Evolutionary conservation across 2,888 invertebrate genomes (phyloP).

Genomic region (Agonopterix subpropinquella): DNA sequence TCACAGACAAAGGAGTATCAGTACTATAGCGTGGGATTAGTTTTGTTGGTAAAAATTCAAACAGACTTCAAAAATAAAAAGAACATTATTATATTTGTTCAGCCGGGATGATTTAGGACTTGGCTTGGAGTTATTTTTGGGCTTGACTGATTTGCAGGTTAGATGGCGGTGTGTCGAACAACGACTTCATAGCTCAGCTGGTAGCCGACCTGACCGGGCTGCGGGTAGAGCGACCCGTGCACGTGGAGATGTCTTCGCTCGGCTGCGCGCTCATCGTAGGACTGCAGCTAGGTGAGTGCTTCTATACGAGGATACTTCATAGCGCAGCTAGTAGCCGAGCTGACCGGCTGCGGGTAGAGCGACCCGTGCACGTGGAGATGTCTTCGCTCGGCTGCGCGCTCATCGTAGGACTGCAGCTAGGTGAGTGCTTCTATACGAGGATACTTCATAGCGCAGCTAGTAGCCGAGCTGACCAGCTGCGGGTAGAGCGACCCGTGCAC

Average conservation of each 20-base stretch:
- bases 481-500: slow-evolving; percentile 83
- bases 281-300: slow-evolving; percentile 78
- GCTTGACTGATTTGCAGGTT: slow-evolving; percentile 75
- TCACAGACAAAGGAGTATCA: too few relatives aligned
- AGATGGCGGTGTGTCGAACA: slow-evolving; percentile 97
- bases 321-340: slow-evolving; percentile 90
- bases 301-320: slow-evolving; percentile 80
- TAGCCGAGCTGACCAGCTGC: slow-evolving; percentile 87
- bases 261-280: slow-evolving; percentile 94
- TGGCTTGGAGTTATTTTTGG: too few relatives aligned
- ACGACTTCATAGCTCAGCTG: slow-evolving; percentile 93
- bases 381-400: slow-evolving; percentile 91
- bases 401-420: slow-evolving; percentile 87
- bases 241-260: slow-evolving; percentile 87
- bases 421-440: slow-evolving; percentile 47
- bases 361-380: slow-evolving; percentile 85
- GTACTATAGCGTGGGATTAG: too few relatives aligned
- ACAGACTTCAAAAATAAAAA: too few relatives aligned
- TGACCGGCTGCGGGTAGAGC: slow-evolving; percentile 84
- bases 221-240: slow-evolving; percentile 82
- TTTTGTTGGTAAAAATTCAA: too few relatives aligned
- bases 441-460: slow-evolving; percentile 89
- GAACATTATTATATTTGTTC: too few relatives aligned
- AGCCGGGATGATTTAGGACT: too few relatives aligned
- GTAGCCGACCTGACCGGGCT: slow-evolving; percentile 88